Evolutionary conservation across 2,113 vertebrate species (phyloP).

Genomic region (Erinaceus europaeus): DNA sequence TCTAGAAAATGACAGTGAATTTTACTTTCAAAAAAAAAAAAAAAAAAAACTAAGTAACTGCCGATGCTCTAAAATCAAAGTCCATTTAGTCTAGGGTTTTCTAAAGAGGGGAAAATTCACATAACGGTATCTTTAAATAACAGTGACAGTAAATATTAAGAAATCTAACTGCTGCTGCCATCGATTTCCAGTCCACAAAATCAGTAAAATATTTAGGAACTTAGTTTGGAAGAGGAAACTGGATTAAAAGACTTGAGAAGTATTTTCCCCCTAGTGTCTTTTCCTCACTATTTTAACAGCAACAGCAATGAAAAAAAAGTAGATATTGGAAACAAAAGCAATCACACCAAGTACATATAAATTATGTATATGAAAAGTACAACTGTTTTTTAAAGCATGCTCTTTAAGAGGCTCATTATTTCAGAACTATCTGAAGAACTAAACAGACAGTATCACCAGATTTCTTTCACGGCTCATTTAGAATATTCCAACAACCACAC

Average conservation of each 20-base stretch:
- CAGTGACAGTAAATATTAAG: neutral
- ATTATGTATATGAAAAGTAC: neutral
- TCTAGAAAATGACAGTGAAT: neutral
- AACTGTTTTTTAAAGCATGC: neutral
- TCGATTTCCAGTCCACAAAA: neutral
- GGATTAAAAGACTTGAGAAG: neutral
- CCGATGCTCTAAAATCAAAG: neutral
- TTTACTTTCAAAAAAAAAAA: neutral
- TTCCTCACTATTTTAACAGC: neutral
- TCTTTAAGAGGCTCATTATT: neutral
- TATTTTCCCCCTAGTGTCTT: neutral
- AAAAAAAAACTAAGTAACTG: neutral
- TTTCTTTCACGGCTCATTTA: neutral
- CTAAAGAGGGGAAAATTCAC: neutral
- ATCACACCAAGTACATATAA: neutral
- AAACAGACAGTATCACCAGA: neutral
- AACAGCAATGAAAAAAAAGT: neutral
- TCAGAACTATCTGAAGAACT: conserved; percentile 25
- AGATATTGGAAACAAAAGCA: conserved; percentile 33
- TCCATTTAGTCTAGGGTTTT: neutral
- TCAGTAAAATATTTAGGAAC: neutral
- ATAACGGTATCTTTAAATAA: neutral
- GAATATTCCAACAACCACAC: neutral
- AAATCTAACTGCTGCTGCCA: neutral
- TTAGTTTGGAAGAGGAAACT: conserved; percentile 14